Base-by-base conservation (phyloP, 2,113 vertebrate genomes). In the Eidolon helvum region DNA sequence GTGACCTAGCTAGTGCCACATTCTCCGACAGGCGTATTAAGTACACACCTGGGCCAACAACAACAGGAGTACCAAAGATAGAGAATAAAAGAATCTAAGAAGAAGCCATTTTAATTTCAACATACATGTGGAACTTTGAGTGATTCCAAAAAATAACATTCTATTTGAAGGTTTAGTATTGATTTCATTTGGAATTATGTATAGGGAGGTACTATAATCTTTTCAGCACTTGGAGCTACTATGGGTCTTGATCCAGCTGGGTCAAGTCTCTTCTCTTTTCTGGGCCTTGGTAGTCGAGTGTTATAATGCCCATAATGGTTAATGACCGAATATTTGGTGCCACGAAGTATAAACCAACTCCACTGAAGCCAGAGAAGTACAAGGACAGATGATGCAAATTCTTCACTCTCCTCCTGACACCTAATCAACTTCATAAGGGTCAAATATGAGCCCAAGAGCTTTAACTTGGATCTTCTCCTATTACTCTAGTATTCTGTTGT, bases 41-140 rank as follows among this genome's bases (percentile, higher is more conserved):
- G 80, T 77, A 45, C 48, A 43, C 24, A 26, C 7, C 43, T 77
- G 92, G 35, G 30, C 28, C 26, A 91, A 65, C 43, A 90, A 35
- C 45, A 95, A 88, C 55, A 93, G 55, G 33, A 78, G 26, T 92
- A 68, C 45, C 66, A 93, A 68, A 83, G 26, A 85, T 22, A 77
- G 28, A 43, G 50, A 93, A 80, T 59, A 45, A 89, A 77, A 86
- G 18, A 90, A 65, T 84, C 74, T 90, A 92, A 10, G 69, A 90
- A 92, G 74, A 91, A 87, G 65, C 66, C 38, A 91, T 82, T 92
- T 95, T 63, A 79, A 83, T 92, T 94, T 87, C 91, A 92, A 87
- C 50, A 65, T 87, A 35, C 35, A 91, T 63, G 50, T 94, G 50
- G 63, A 94, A 26, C 40, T 72, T 92, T 18, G 57, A 87, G 33